Conservation (phyloP, 2,888 invertebrate species). For the Philaethria dido region DNA sequence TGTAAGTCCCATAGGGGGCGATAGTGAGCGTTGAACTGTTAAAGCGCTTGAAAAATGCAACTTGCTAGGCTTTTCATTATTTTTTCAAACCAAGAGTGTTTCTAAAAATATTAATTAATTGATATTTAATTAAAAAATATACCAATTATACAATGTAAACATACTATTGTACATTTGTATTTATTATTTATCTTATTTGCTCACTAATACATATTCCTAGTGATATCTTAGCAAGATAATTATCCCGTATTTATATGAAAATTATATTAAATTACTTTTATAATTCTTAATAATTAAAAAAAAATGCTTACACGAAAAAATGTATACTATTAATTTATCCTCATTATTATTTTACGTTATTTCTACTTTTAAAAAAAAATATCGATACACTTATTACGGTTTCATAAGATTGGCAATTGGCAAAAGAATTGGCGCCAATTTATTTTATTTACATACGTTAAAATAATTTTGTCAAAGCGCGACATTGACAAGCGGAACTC, state of each 20-base stretch:
- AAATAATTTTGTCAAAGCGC: background rate
- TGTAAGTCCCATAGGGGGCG: slow-evolving; percentile 67
- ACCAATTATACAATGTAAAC: too few relatives aligned
- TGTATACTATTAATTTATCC: too few relatives aligned
- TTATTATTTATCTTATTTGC: background rate
- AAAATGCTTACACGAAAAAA: too few relatives aligned
- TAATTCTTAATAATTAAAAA: too few relatives aligned
- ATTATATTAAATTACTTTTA: too few relatives aligned
- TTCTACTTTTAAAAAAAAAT: background rate
- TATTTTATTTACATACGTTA: background rate
- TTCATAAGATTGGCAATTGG: background rate
- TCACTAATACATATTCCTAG: too few relatives aligned
- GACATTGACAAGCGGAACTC: background rate
- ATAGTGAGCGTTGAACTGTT: slow-evolving; percentile 51
- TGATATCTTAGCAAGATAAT: background rate
- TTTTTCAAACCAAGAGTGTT: background rate
- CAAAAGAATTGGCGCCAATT: background rate
- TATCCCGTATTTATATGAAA: too few relatives aligned
- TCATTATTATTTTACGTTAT: too few relatives aligned
- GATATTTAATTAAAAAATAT: background rate
- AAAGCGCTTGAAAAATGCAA: slow-evolving; percentile 22
- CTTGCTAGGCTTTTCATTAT: slow-evolving; percentile 6
- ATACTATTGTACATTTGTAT: background rate
- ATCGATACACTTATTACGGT: background rate
- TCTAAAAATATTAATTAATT: background rate